These are phyloP conservation scores for Oithona nana DNA, from an alignment of 2,888 invertebrate genomes.

Conservation along the genomic window DNA sequence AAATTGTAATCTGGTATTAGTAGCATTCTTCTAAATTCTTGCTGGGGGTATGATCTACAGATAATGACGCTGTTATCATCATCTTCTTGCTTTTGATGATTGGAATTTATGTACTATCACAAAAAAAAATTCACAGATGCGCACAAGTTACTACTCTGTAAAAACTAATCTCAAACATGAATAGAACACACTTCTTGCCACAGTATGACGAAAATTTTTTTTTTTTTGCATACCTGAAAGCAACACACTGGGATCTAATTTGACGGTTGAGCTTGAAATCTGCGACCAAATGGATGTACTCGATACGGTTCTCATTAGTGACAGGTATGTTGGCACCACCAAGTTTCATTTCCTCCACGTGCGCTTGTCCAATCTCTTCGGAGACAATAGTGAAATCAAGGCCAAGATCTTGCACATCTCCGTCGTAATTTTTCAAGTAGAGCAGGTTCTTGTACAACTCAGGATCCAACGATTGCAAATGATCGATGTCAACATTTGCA, in stretches of 20 bases:
- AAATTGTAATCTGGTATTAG: too few relatives aligned
- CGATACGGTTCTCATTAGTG: constrained; percentile 74
- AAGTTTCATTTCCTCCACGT: constrained; percentile 71
- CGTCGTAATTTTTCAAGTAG: constrained; percentile 41
- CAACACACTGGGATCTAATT: constrained; percentile 30
- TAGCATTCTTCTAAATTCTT: too few relatives aligned
- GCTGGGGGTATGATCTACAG: too few relatives aligned
- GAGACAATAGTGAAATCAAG: constrained; percentile 81
- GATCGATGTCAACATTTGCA: constrained; percentile 62
- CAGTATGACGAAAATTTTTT: too few relatives aligned
- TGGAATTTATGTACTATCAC: not conserved
- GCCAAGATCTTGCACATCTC: constrained; percentile 28
- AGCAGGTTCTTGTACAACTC: constrained; percentile 74
- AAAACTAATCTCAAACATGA: too few relatives aligned
- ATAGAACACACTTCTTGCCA: too few relatives aligned
- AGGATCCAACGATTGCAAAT: constrained; percentile 79
- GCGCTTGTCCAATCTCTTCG: constrained; percentile 71
- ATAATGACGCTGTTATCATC: too few relatives aligned
- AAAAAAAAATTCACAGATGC: not conserved
- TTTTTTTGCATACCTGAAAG: constrained; percentile 20
- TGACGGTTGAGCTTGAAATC: constrained; percentile 85
- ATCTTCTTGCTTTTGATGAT: too few relatives aligned
- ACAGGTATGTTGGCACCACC: constrained; percentile 77
- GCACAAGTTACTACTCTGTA: too few relatives aligned
- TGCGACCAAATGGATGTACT: constrained; percentile 88